These are phyloP conservation scores for Brachystomella parvula DNA, from an alignment of 1,140 invertebrate genomes.

Conservation along the genomic window DNA sequence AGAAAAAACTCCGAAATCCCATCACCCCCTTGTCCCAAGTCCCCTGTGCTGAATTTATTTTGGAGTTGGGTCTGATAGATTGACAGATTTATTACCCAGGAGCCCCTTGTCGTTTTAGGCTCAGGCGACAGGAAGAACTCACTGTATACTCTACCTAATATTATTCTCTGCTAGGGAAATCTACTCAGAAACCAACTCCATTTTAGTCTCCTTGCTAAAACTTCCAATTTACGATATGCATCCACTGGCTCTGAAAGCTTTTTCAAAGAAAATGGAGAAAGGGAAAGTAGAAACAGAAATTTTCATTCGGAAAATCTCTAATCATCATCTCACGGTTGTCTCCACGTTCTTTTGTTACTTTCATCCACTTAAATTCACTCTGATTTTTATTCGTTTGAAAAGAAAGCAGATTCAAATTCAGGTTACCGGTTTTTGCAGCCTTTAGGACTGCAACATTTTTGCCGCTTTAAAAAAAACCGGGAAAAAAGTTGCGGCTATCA, in stretches of 20 bases:
- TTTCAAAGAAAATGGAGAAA: too few species aligned
- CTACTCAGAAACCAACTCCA: not conserved
- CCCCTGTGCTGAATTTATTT: conserved; percentile 38
- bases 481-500: not conserved
- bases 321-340: too few species aligned
- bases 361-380: not conserved
- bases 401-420: not conserved
- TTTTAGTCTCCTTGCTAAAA: conserved; percentile 4
- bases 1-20: not conserved
- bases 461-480: not conserved
- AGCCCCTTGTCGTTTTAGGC: conserved; percentile 21
- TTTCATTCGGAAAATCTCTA: too few species aligned
- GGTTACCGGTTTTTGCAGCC: not conserved
- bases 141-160: too few species aligned
- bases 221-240: conserved; percentile 12
- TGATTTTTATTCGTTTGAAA: not conserved
- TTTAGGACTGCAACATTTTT: not conserved
- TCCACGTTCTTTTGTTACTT: too few species aligned
- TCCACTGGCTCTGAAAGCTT: too few species aligned
- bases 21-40: conserved; percentile 7
- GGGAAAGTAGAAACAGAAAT: too few species aligned
- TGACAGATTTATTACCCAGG: conserved; percentile 37
- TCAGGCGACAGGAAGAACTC: not conserved
- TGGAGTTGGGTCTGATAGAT: conserved; percentile 37
- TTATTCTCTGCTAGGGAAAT: too few species aligned